Evolutionary conservation across 2,113 vertebrate genomes (phyloP).

Genomic region (Stegastes partitus): DNA sequence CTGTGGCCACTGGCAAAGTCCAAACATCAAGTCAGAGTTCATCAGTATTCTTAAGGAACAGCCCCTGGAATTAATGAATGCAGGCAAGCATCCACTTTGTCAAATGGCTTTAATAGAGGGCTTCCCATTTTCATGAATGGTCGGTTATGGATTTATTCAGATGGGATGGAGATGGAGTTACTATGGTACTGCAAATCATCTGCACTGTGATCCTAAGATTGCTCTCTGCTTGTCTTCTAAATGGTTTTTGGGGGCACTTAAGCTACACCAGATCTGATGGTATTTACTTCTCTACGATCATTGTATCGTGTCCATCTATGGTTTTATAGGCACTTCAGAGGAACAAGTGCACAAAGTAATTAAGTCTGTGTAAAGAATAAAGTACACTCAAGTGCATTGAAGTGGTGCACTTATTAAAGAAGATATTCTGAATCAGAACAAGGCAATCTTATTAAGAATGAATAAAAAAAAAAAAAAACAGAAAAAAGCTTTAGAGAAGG

Average conservation of each 20-base stretch:
- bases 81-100: constrained; percentile 75
- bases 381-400: background rate
- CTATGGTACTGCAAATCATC: constrained; percentile 66
- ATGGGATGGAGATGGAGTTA: constrained; percentile 61
- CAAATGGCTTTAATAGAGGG: constrained; percentile 76
- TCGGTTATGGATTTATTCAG: constrained; percentile 75
- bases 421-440: constrained; percentile 11
- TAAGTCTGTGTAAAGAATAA: constrained; percentile 2
- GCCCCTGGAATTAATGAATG: constrained; percentile 69
- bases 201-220: constrained; percentile 49
- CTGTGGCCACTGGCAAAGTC: constrained; percentile 18
- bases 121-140: constrained; percentile 74
- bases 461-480: constrained; percentile 1
- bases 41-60: constrained; percentile 74
- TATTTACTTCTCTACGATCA: constrained; percentile 42
- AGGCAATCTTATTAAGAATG: constrained; percentile 19
- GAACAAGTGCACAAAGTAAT: constrained; percentile 17
- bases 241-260: constrained; percentile 59
- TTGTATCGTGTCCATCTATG: background rate
- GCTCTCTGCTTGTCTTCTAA: constrained; percentile 45
- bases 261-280: constrained; percentile 29
- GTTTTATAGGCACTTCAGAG: constrained; percentile 7
- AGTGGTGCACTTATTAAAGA: background rate
- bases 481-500: constrained; percentile 13
- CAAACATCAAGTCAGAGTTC: constrained; percentile 54